Conservation (phyloP, 2,888 invertebrate species). For the Leptinotarsa tumamoca region DNA sequence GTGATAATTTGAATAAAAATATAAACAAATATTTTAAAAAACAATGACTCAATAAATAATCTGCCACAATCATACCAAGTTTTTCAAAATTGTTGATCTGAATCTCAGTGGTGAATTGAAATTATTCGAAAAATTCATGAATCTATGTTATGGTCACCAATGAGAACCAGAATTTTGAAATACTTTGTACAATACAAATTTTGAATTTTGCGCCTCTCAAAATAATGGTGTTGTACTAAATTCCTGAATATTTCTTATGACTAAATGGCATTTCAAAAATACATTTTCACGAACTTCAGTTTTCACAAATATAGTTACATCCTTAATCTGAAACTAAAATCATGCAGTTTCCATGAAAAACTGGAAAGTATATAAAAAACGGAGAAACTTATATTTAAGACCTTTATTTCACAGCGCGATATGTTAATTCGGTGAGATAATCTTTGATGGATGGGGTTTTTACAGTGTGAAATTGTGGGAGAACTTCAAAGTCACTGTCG, state of each 20-base stretch:
- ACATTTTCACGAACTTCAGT: background rate
- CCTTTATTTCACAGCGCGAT: slow-evolving; percentile 63
- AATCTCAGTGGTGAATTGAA: background rate
- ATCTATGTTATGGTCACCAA: background rate
- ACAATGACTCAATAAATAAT: slow-evolving; percentile 57
- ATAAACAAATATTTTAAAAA: slow-evolving; percentile 55
- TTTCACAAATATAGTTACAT: background rate
- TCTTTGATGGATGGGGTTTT: slow-evolving; percentile 19
- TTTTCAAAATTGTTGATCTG: slow-evolving; percentile 12
- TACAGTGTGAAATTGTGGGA: background rate
- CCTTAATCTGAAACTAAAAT: slow-evolving; percentile 28
- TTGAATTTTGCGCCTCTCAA: slow-evolving; percentile 57
- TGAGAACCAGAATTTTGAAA: slow-evolving; percentile 1
- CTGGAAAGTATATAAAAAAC: background rate
- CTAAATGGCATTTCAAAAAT: slow-evolving; percentile 45
- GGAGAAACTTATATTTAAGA: slow-evolving; percentile 17
- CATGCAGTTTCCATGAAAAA: background rate
- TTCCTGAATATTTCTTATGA: slow-evolving; percentile 46
- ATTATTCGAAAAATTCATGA: background rate
- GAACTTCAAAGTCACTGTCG: too few relatives aligned
- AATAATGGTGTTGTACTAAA: slow-evolving; percentile 61
- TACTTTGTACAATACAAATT: slow-evolving; percentile 55
- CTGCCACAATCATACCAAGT: slow-evolving; percentile 38
- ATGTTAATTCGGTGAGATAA: slow-evolving; percentile 64
- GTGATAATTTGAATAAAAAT: slow-evolving; percentile 61